A percentile compares a stretch with the other conserved stretches of the same genome.
Conservation (phyloP, 2,113 vertebrate genomes). For the Mormyrus lacerda region DNA sequence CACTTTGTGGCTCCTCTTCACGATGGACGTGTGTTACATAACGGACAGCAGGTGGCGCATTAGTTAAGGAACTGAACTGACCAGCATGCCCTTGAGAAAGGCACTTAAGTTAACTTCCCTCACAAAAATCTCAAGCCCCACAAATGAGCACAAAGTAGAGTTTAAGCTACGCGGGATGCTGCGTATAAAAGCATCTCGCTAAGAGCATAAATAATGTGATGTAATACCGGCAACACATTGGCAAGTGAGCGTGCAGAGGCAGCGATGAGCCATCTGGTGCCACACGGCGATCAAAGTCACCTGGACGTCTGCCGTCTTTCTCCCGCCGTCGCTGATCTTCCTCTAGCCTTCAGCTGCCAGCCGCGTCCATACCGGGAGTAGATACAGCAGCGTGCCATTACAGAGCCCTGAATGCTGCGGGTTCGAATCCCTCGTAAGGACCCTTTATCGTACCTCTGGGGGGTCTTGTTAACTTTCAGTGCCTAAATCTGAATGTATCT, state of each 20-base stretch:
- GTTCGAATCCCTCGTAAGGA: neutral
- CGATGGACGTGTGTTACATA: slow-evolving; percentile 48
- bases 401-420: neutral
- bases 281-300: slow-evolving; percentile 36
- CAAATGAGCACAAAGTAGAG: neutral
- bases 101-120: neutral
- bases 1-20: slow-evolving; percentile 50
- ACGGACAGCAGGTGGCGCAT: neutral
- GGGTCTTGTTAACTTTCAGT: neutral
- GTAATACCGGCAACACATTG: slow-evolving; percentile 21
- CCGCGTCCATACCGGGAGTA: neutral
- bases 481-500: neutral
- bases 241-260: slow-evolving; percentile 23
- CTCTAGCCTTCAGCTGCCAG: slow-evolving; percentile 37
- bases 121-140: neutral
- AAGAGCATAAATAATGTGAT: slow-evolving; percentile 22
- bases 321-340: slow-evolving; percentile 48
- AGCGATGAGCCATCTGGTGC: slow-evolving; percentile 43
- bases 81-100: neutral
- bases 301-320: slow-evolving; percentile 34
- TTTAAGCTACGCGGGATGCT: neutral
- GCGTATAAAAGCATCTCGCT: neutral
- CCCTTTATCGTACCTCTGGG: neutral
- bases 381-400: neutral
- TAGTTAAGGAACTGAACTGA: slow-evolving; percentile 47